Base-by-base conservation (phyloP, 2,888 invertebrate genomes). In the Eucriotettix oculatus region DNA sequence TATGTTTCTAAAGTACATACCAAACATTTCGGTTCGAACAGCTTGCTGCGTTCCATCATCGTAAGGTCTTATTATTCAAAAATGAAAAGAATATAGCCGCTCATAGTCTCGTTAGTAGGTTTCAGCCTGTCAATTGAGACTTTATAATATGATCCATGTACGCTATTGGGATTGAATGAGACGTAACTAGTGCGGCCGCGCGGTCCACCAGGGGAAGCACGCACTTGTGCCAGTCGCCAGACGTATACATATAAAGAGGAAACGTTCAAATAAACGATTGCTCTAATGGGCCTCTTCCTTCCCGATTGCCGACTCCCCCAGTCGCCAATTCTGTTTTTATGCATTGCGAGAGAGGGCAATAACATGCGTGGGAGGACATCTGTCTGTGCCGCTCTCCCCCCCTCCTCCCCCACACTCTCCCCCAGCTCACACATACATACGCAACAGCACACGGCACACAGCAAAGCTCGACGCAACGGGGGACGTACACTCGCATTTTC, bases 211-310 rank as follows among this genome's bases (percentile, higher is more conserved):
- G 29, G 29, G 29, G 29, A 29, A 29, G 29, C 29, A 29, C 29
- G 29, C 29, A 29, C 29, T 29, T 29, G 29, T 29, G 29, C 29
- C 29, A 29, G 29, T 29, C 29, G 29, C 14, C 48, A 48, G 48
- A 48, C 48, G 48, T 48, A 60, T 54, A 60, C 43, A 57, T 41
- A 42, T 44, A 56, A 57, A 53, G 60, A 58, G 60, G 62, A 60
- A 60, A 62, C 54, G 58, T 59, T 60, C 53, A 58, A 58, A 62
- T 60, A 52, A 58, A 54, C 58, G 60, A 58, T 60, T 62, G 53
- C 58, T 62, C 58, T 62, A 60, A 62, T 60, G 62, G 60, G 52
- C 56, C 56, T 54, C 60, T 60, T 60, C 58, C 60, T 56, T 58
- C 58, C 59, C 56, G 53, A 17, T 16, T 53, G 14, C 16, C 48